Conservation (phyloP, 2,888 invertebrate species). For the Atethmia centrago region DNA sequence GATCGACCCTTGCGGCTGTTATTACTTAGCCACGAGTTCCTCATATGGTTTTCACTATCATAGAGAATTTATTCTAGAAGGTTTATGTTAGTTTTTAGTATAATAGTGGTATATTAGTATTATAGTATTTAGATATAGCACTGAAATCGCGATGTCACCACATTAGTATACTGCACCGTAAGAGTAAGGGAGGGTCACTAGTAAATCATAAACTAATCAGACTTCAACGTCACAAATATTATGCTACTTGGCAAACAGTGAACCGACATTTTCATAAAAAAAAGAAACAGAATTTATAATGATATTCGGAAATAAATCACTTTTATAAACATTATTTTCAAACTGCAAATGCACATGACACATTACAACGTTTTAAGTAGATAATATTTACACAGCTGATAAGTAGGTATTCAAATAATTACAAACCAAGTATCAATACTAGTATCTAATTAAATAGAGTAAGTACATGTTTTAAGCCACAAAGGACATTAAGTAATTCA, state of each 20-base stretch:
- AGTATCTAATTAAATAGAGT: conserved; percentile 29
- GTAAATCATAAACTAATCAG: not conserved
- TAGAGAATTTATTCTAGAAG: too few relatives aligned
- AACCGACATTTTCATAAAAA: not conserved
- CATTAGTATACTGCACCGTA: too few relatives aligned
- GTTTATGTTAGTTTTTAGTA: too few relatives aligned
- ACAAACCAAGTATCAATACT: conserved; percentile 31
- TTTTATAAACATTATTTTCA: too few relatives aligned
- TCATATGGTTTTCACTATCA: too few relatives aligned
- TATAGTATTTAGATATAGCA: too few relatives aligned
- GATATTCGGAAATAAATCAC: not conserved
- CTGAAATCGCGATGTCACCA: too few relatives aligned
- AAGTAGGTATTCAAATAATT: conserved; percentile 27
- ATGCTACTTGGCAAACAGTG: not conserved
- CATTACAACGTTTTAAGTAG: conserved; percentile 4
- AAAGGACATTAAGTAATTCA: conserved; percentile 56
- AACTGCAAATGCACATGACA: not conserved
- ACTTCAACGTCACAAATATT: not conserved
- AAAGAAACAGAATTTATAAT: not conserved
- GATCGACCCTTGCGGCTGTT: too few relatives aligned
- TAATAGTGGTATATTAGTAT: too few relatives aligned
- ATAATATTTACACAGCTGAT: conserved; percentile 26
- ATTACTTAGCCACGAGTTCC: too few relatives aligned
- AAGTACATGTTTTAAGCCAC: conserved; percentile 20
- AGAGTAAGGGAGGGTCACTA: too few relatives aligned